A percentile compares a stretch with the other conserved stretches of the same genome.
Evolutionary conservation across 2,797 vertebrate genomes (phyloP).

Genomic region (Mastacembelus armatus): DNA sequence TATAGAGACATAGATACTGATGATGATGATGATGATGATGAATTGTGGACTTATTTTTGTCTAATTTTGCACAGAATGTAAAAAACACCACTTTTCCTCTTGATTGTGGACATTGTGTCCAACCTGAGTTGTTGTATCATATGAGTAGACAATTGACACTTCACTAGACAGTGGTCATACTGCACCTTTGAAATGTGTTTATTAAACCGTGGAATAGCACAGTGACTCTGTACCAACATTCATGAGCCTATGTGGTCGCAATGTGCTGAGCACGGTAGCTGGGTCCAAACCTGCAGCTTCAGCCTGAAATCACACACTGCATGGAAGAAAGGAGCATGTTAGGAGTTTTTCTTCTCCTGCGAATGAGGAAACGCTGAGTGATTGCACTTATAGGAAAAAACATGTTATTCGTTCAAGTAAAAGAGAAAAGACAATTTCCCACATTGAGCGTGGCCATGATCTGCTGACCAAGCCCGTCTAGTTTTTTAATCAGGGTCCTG

Average conservation of each 20-base stretch:
- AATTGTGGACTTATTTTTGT: slow-evolving; percentile 57
- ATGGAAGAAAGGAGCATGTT: too few species aligned
- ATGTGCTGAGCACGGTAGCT: too few species aligned
- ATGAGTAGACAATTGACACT: slow-evolving; percentile 26
- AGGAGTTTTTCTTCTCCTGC: too few species aligned
- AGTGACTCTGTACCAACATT: slow-evolving; percentile 1
- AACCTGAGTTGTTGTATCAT: slow-evolving; percentile 34
- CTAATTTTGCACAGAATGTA: slow-evolving; percentile 80
- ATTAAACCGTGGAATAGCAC: neutral
- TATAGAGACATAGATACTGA: slow-evolving; percentile 14
- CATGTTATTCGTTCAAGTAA: too few species aligned
- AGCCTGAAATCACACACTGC: too few species aligned
- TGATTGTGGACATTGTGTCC: slow-evolving; percentile 15
- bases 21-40: slow-evolving; percentile 3
- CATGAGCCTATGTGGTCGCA: too few species aligned
- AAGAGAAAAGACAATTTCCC: too few species aligned
- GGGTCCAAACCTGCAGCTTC: neutral
- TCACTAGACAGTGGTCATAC: neutral
- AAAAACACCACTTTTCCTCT: slow-evolving; percentile 45
- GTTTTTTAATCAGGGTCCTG: too few species aligned
- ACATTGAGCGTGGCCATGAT: too few species aligned
- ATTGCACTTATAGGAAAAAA: too few species aligned
- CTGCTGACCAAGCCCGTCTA: too few species aligned
- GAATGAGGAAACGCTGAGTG: too few species aligned
- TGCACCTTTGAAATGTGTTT: neutral